These are phyloP conservation scores for Sebastes elongatus DNA, from an alignment of 2,797 vertebrate species.

Conservation along the genomic window DNA sequence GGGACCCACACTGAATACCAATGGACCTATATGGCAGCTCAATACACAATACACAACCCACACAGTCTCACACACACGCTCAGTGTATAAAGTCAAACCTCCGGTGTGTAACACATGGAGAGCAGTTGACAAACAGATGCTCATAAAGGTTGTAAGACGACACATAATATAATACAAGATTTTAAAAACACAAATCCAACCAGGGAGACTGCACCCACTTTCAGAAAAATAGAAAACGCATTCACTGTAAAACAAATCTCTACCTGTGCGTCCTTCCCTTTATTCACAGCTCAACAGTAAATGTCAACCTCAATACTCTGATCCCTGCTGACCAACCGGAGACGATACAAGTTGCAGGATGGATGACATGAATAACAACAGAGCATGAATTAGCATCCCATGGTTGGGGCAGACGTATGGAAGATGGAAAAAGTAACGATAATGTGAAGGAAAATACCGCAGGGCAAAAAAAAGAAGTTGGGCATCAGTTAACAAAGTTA, in stretches of 20 bases:
- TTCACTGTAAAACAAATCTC: conserved; percentile 12
- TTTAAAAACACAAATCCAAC: neutral
- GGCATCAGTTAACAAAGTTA: neutral
- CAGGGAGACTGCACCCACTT: neutral
- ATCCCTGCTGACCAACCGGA: conserved; percentile 23
- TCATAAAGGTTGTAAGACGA: conserved; percentile 23
- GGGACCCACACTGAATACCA: conserved; percentile 77
- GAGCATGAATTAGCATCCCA: neutral
- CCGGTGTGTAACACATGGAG: neutral
- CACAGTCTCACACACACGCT: conserved; percentile 23
- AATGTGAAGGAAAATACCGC: neutral
- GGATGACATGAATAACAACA: conserved; percentile 1
- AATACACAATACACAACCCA: conserved; percentile 51
- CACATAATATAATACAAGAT: neutral
- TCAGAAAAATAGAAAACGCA: neutral
- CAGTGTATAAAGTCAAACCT: conserved; percentile 32
- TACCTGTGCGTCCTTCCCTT: conserved; percentile 16
- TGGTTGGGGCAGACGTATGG: neutral
- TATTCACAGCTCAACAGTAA: conserved; percentile 40
- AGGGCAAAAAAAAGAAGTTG: neutral
- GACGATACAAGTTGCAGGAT: conserved; percentile 1
- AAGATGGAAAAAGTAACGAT: neutral
- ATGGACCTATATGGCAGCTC: conserved; percentile 69
- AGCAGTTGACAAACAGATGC: neutral
- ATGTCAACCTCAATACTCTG: conserved; percentile 47